phyloP scores from a whole-genome alignment of 1,140 invertebrate species.

The Drosophila subpulchrella region DNA sequence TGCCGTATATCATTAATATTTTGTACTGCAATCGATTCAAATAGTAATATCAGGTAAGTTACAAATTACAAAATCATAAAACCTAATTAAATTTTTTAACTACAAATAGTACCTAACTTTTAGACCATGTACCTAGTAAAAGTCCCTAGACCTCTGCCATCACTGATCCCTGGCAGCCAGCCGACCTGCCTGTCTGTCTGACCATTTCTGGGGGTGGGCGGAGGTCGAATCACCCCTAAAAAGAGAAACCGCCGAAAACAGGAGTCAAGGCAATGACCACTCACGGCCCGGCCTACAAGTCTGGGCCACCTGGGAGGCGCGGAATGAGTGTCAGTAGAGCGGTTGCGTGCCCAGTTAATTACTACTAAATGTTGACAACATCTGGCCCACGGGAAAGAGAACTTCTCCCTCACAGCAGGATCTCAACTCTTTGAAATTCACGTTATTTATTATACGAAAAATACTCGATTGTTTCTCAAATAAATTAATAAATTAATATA shows the following conservation, averaged over 20 bases:
- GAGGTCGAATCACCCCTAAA: constrained; percentile 42
- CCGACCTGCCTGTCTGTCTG: constrained; percentile 34
- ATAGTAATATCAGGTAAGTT: too few relatives aligned
- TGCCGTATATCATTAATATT: too few relatives aligned
- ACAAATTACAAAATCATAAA: too few relatives aligned
- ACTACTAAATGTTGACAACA: constrained; percentile 55
- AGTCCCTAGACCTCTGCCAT: constrained; percentile 4
- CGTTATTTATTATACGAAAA: constrained; percentile 78
- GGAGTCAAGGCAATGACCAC: constrained; percentile 50
- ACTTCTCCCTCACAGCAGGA: neutral
- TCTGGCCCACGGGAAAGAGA: constrained; percentile 29
- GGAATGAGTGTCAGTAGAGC: constrained; percentile 44
- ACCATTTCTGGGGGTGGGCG: constrained; percentile 17
- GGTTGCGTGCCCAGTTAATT: constrained; percentile 67
- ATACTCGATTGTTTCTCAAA: constrained; percentile 70
- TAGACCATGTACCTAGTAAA: neutral
- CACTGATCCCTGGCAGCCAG: constrained; percentile 47
- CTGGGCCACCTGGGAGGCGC: constrained; percentile 31
- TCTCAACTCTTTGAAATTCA: constrained; percentile 50
- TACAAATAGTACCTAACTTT: too few relatives aligned
- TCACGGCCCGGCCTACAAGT: constrained; percentile 12
- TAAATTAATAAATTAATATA: constrained; percentile 71
- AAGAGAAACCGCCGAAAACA: constrained; percentile 14
- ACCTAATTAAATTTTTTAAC: too few relatives aligned
- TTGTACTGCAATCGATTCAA: too few relatives aligned